Conservation (phyloP, 2,113 vertebrate genomes). For the Vireo altiloquus region DNA sequence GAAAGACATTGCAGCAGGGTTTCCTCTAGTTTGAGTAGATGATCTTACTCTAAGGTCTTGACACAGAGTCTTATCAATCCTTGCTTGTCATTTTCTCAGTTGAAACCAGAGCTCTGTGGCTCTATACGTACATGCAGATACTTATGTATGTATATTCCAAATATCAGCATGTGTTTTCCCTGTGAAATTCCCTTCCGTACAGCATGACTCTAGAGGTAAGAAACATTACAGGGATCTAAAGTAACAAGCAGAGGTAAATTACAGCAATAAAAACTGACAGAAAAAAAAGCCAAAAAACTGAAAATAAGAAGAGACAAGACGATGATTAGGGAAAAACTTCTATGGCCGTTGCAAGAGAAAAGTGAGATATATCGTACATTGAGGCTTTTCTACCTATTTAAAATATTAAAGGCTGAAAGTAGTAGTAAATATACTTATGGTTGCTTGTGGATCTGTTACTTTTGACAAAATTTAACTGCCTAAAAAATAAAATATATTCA, state of each 20-base stretch:
- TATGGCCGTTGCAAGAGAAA: background rate
- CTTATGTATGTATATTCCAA: background rate
- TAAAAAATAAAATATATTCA: background rate
- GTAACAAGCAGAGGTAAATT: background rate
- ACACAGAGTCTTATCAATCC: background rate
- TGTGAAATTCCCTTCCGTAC: background rate
- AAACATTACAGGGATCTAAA: background rate
- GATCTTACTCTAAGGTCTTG: background rate
- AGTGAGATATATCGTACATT: accelerated
- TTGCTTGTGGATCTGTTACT: background rate
- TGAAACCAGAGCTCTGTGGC: background rate
- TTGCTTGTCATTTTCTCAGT: background rate
- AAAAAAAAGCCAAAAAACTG: background rate
- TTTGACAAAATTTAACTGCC: background rate
- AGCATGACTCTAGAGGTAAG: background rate
- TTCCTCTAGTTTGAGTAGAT: background rate
- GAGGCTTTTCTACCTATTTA: background rate
- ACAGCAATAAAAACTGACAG: background rate
- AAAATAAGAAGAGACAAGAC: background rate
- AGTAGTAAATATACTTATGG: background rate
- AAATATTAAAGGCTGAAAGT: background rate
- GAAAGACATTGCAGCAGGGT: background rate
- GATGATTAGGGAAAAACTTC: accelerated
- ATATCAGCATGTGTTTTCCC: background rate
- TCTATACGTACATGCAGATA: background rate